Evolutionary conservation across 2,113 vertebrate species (phyloP).

Genomic region (Micromys minutus): DNA sequence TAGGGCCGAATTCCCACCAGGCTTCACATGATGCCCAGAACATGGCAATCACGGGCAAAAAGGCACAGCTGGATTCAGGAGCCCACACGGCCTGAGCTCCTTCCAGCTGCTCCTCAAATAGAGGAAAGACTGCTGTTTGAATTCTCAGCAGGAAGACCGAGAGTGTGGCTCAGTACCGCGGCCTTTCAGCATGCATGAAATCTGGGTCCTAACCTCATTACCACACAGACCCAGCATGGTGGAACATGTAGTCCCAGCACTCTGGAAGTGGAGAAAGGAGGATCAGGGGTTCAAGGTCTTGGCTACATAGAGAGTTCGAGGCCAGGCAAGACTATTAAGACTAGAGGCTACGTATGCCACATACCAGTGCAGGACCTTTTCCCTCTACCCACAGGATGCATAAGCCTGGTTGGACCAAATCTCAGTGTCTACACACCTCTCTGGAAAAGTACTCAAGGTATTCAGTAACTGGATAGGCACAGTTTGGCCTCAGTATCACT

Average conservation of each 20-base stretch:
- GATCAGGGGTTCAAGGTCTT: neutral
- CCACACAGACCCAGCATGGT: neutral
- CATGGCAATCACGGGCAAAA: neutral
- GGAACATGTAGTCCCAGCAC: too few species aligned
- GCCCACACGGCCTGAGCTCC: neutral
- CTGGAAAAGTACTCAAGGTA: neutral
- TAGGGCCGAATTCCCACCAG: too few species aligned
- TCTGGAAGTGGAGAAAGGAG: neutral
- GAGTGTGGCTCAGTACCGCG: neutral
- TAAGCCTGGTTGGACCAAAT: too few species aligned
- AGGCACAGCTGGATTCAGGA: neutral
- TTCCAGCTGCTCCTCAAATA: neutral
- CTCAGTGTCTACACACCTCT: neutral
- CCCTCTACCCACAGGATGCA: too few species aligned
- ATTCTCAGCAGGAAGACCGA: neutral
- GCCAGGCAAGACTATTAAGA: neutral
- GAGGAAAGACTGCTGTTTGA: neutral
- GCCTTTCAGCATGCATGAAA: neutral
- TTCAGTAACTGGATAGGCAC: neutral
- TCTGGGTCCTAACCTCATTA: neutral
- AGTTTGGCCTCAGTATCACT: neutral
- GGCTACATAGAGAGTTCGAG: neutral
- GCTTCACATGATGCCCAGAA: neutral
- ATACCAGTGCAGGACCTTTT: too few species aligned
- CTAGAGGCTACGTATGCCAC: too few species aligned